Base-by-base conservation (phyloP, 2,797 vertebrate genomes). In the Capromys pilorides region DNA sequence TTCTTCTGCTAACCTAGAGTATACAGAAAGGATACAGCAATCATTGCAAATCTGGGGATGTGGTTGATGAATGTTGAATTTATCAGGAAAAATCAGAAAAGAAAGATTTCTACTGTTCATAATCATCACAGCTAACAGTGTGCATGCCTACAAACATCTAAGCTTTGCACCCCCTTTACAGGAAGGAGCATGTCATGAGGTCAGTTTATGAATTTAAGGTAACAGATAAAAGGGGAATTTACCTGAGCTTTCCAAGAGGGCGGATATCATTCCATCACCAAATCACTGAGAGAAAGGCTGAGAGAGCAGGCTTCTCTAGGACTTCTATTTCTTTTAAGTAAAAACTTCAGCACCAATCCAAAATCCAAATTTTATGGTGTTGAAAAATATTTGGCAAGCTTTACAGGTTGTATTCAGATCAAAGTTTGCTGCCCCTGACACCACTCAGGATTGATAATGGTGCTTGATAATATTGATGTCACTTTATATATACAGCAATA, bases 401-500 rank as follows among this genome's bases (percentile, higher is more conserved):
- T 96, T 96, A 18, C 14, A 96, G 94, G 96, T 90, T 93, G 84
- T 90, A 90, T 93, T 96, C 86, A 97, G 97, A 98, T 93, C 93
- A 96, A 93, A 96, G 91, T 85, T 92, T 97, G 83, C 95, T 97
- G 90, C 71, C 33, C 7, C 62, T 81, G 89, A 95, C 67, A 77
- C 81, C 89, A 86, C 96, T 97, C 97, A 97, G 96, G 81, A 92
- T 24, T 57, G 79, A 36, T 97, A 97, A 95, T 28, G 88, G 93
- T 69, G 97, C 75, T 31, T 95, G 89, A 97, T 97, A 97, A 97
- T 67, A 97, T 13, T 10, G 11, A 91, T 93, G 96, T 71, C 94
- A 97, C 89, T 94, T 97, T 94, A 97, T 97, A 95, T 96, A 92
- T 93, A 97, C 93, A 97, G 89, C 92, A 97, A 96, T 97, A 97